Evolutionary conservation across 2,888 invertebrate species (phyloP).

Genomic region (Zootermopsis nevadensis): DNA sequence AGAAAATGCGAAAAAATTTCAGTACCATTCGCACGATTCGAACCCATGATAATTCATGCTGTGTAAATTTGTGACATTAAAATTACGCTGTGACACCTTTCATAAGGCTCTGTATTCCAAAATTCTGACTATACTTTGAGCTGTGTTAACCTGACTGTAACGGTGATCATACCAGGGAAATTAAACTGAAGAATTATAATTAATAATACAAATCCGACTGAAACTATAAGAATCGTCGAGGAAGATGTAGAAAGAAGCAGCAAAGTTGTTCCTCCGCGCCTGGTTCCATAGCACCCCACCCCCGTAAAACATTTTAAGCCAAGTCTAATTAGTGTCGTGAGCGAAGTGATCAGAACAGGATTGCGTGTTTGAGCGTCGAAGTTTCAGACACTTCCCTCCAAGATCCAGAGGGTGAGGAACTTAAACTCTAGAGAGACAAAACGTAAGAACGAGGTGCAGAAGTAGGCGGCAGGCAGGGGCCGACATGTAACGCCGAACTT

Average conservation of each 20-base stretch:
- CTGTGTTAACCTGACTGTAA: too few relatives aligned
- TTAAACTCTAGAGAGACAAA: neutral
- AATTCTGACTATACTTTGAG: too few relatives aligned
- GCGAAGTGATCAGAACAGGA: conserved; percentile 17
- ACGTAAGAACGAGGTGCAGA: conserved; percentile 22
- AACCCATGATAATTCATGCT: too few relatives aligned
- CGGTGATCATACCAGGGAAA: neutral
- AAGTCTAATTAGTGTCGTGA: conserved; percentile 26
- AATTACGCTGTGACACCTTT: too few relatives aligned
- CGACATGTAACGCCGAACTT: conserved; percentile 4
- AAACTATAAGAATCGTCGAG: neutral
- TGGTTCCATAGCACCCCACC: neutral
- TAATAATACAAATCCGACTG: conserved; percentile 2
- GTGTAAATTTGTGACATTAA: too few relatives aligned
- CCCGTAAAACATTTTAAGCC: conserved; percentile 14
- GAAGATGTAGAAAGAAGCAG: neutral
- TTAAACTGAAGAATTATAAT: conserved; percentile 29
- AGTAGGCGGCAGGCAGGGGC: neutral
- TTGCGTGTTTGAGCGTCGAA: neutral
- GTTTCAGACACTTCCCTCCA: conserved; percentile 20
- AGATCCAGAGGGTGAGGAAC: conserved; percentile 17
- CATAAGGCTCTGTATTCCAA: too few relatives aligned
- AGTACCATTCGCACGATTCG: too few relatives aligned
- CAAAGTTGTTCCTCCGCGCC: conserved; percentile 21
- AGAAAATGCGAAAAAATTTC: too few relatives aligned